phyloP scores from a whole-genome alignment of 2,113 vertebrate species.

The Madoqua kirkii region DNA sequence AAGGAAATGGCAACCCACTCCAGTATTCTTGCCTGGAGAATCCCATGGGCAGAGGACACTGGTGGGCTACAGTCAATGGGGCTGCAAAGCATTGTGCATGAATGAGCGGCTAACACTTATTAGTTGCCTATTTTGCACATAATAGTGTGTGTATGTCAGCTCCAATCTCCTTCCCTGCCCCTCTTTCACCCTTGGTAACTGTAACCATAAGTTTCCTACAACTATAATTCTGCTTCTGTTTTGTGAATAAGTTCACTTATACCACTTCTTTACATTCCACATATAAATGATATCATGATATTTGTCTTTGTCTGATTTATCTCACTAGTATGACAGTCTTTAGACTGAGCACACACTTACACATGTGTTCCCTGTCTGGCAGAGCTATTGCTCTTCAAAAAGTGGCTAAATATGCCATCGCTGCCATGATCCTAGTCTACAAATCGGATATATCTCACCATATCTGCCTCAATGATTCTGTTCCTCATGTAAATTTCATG shows the following conservation, averaged over 20 bases:
- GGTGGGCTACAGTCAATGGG: too few relatives aligned
- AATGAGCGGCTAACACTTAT: fast-evolving
- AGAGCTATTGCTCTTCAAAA: neutral
- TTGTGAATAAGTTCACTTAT: neutral
- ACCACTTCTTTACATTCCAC: neutral
- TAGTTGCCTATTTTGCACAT: neutral
- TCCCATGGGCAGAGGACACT: too few relatives aligned
- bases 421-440: neutral
- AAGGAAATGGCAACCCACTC: too few relatives aligned
- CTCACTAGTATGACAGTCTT: neutral
- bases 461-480: neutral
- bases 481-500: neutral
- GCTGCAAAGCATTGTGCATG: neutral
- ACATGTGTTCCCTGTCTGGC: neutral
- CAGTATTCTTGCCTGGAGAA: too few relatives aligned
- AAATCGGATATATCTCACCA: neutral
- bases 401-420: neutral
- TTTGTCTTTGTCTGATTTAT: neutral
- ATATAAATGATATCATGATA: neutral
- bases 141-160: neutral
- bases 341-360: neutral
- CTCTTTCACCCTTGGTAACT: neutral
- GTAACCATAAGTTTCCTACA: neutral
- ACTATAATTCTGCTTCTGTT: neutral
- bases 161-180: neutral